Base-by-base conservation (phyloP, 2,113 vertebrate genomes). In the Hyla sarda region DNA sequence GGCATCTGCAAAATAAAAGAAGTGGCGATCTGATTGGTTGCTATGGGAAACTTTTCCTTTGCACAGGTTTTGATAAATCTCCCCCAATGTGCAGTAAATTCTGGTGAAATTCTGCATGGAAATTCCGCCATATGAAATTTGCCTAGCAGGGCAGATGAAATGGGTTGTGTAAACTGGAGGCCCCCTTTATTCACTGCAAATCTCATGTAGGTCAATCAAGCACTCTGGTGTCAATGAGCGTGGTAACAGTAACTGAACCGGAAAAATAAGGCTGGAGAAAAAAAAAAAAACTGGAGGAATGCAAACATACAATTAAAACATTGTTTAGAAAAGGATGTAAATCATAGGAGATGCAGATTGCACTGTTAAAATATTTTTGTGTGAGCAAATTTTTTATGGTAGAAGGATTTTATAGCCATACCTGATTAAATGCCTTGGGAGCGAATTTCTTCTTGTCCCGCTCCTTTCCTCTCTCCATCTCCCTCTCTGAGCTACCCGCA, bases 401-500 rank as follows among this genome's bases (percentile, higher is more conserved):
- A 3, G 21, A 28, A 41, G 13, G 5, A 8, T 62, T 82, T 23
- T 23, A 81, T 12, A 79, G 65, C 92, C 96, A 93, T 91, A 99
- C 98, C 97, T 96, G 97, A 89, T 97, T 96, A 89, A 94, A 93
- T 77, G 96, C 94, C 94, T 99, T 98, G 89, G 96, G 93, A 7
- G 97, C 97, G 0, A 95, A 93, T 90, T 95, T 99, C 94, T 95
- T 98, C 92, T 96, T 95, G 87, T 96, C 95, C 76, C 94, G 90
- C 71, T 98, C 97, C 5, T 96, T 96, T 90, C 96, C 91, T 83
- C 96, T 93, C 67, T 98, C 97, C 82, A 93, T 92, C 83, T 97
- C 96, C 89, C 94, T 95, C 89, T 95, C 96, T 0, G 93, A 90
- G 92, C 92, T 94, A 86, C 92, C 93, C 0, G 93, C 94, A 28